Base-by-base conservation (phyloP, 2,113 vertebrate genomes). In the Cyanoderma ruficeps region DNA sequence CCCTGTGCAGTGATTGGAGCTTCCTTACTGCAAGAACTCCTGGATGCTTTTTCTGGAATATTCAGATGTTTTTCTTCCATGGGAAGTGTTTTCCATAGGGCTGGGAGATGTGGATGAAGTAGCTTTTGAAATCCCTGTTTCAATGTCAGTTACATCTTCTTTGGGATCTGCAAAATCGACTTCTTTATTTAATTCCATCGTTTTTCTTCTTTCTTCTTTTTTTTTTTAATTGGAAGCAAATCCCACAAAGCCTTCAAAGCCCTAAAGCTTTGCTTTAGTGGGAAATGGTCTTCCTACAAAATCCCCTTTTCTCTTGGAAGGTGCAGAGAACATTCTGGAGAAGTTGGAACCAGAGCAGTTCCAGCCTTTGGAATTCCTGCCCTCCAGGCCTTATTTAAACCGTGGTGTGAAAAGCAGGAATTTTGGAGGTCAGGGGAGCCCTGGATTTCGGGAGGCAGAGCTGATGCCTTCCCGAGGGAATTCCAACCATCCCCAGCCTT, bases 31-130 rank as follows among this genome's bases (percentile, higher is more conserved):
- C 93, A 64, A 87, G 77, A 95, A 64, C 74, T 95, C 87, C 83
- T 56, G 71, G 84, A 15, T 95, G 52, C 76, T 97, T 96, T 96
- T 96, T 95, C 95, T 96, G 77, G 85, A 89, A 82, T 87, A 68
- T 68, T 96, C 91, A 96, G 90, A 25, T 95, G 33, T 8, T 83
- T 57, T 72, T 50, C 30, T 90, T 78, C 53, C 31, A 1, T 28
- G 2, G 85, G 59, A 87, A 14, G 55, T 85, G 52, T 94, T 94
- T 97, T 96, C 95, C 77, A 49, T 37, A 83, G 91, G 94, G 55
- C n/a, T 89, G 93, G 56, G 63, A 77, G 83, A 10, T 0, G 11
- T 41, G 33, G 31, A 11, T 71, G 75, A 57, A 81, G 69, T 86
- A 47, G 61, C 89, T 97, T 87, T 96, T 95, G 88, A 94, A 95